Evolutionary conservation across 2,113 vertebrate genomes (phyloP).

Genomic region (Periophthalmus modestus): DNA sequence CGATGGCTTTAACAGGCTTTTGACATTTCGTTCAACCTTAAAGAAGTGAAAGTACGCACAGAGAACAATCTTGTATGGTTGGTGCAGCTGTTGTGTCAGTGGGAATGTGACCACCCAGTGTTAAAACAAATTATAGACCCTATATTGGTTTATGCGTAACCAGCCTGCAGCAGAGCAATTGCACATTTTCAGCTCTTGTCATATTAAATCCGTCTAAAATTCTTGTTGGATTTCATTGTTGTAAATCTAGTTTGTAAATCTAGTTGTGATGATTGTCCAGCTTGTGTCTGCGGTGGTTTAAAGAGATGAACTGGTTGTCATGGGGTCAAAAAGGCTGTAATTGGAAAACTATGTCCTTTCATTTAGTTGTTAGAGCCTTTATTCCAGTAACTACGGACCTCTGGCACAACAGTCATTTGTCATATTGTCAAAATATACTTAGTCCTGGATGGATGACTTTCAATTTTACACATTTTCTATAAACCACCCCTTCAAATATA

Average conservation of each 20-base stretch:
- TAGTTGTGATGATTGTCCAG: not conserved
- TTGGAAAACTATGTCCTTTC: not conserved
- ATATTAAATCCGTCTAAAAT: not conserved
- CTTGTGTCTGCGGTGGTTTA: not conserved
- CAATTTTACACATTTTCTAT: not conserved
- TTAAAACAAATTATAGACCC: not conserved
- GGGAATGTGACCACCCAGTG: constrained; percentile 6
- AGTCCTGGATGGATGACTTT: not conserved
- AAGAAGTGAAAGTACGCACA: not conserved
- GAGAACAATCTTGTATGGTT: not conserved
- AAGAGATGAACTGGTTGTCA: too few relatives aligned
- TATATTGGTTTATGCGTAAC: not conserved
- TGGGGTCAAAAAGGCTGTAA: not conserved
- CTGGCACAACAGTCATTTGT: not conserved
- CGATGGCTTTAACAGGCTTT: constrained; percentile 16
- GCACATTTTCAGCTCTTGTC: not conserved
- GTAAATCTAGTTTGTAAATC: not conserved
- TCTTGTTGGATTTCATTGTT: not conserved
- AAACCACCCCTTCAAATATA: not conserved
- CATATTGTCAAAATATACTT: not conserved
- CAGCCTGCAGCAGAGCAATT: not conserved
- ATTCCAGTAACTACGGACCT: not conserved
- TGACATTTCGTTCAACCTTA: not conserved
- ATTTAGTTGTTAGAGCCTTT: not conserved
- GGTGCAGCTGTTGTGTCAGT: constrained; percentile 5